Evolutionary conservation across 23 tunicate genomes (phyloP).

Genomic region (Corella eumyota): DNA sequence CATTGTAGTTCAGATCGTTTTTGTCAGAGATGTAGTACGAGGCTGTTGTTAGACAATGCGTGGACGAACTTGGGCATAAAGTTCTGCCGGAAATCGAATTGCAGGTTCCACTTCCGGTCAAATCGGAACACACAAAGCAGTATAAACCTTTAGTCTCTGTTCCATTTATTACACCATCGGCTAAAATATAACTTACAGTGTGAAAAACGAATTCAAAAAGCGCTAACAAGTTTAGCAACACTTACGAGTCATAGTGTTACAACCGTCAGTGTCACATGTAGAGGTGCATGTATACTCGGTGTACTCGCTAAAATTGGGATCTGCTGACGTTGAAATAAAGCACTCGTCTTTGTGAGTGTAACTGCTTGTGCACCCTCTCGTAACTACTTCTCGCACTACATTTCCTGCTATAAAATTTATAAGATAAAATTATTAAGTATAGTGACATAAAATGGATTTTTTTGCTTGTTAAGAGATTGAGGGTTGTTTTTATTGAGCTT

Average conservation of each 20-base stretch:
- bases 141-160: constrained; percentile 4
- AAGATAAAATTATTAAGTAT: no score
- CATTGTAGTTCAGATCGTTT: neutral
- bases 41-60: constrained; percentile 2
- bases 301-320: neutral
- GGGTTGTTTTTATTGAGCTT: no score
- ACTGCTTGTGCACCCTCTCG: constrained; percentile 16
- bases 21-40: constrained; percentile 2
- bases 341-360: constrained; percentile 5
- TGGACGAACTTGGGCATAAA: neutral
- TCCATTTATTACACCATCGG: constrained; percentile 12
- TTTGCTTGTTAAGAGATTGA: no score
- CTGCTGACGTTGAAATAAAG: neutral
- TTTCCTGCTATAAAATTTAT: constrained; percentile 1
- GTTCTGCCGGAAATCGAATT: neutral
- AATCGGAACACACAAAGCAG: constrained; percentile 11
- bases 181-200: constrained; percentile 6
- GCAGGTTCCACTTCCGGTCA: neutral
- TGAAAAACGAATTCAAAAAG: no score
- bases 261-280: constrained; percentile 15
- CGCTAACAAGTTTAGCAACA: no score
- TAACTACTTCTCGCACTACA: constrained; percentile 2
- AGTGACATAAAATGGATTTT: no score
- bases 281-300: constrained; percentile 17
- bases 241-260: constrained; percentile 25